phyloP scores from a whole-genome alignment of 2,888 invertebrate species.

The Galerucella nymphaeae region DNA sequence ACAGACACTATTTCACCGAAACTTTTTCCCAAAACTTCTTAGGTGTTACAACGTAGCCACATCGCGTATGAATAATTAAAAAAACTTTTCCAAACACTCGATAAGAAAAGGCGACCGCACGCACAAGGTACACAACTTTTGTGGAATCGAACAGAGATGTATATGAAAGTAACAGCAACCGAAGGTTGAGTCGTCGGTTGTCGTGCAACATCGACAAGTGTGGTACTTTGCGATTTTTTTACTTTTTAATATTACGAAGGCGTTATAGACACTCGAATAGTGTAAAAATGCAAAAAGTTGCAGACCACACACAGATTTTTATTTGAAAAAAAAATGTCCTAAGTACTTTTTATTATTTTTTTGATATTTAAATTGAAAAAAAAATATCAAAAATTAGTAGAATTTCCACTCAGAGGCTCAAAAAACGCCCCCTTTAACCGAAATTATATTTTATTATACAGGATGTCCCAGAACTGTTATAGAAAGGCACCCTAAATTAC shows the following conservation, averaged over 20 bases:
- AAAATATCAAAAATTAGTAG: no score
- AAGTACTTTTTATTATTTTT: no score
- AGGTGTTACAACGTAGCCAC: conserved; percentile 25
- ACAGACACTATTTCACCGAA: conserved; percentile 37
- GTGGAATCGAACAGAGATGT: conserved; percentile 43
- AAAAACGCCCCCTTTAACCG: no score
- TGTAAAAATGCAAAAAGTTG: neutral
- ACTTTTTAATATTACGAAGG: neutral
- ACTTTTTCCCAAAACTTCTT: conserved; percentile 15
- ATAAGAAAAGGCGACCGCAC: neutral
- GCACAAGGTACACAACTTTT: conserved; percentile 45
- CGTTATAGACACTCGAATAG: neutral
- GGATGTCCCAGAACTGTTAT: no score
- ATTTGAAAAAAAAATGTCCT: neutral
- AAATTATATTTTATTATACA: no score
- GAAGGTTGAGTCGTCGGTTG: conserved; percentile 24
- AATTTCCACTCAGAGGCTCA: no score
- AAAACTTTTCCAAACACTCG: conserved; percentile 7
- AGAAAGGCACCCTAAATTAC: no score
- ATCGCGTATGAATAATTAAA: conserved; percentile 31
- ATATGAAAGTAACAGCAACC: conserved; percentile 48
- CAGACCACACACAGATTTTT: neutral
- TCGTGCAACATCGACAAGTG: conserved; percentile 30
- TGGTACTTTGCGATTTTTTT: neutral
- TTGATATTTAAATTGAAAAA: no score